Evolutionary conservation across 2,113 vertebrate genomes (phyloP), one percentile per base, ranked within the genome.

Genomic region (Lepus timidus): DNA sequence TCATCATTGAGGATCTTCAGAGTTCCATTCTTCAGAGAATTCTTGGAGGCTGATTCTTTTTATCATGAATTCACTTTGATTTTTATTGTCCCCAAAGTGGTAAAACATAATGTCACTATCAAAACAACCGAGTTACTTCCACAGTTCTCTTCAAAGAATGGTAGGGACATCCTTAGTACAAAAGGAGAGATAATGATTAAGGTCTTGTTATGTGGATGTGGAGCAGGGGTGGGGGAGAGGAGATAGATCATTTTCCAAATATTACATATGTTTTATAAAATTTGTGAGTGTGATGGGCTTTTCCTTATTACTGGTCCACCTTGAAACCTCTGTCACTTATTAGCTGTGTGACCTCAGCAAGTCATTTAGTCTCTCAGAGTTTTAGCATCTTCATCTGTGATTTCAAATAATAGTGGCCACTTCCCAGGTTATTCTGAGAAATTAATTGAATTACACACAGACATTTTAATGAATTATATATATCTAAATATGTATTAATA

Each of bases 21-120:
- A 62, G 62, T 75, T 44, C 29, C 11, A 23, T 52, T 88, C n/a
- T 31, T 67, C 3, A 20, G 7, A 64, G 93, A 71, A 81, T 80
- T n/a, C 52, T 91, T 74, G 79, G 52, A 79, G 52, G 14, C 8
- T 88, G 36, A 62, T 83, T 92, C n/a, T 91, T 96, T 88, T 65
- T 36, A 87, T 3, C 79, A n/a, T 80, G 52, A 90, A 76, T 83
- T 83, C 65, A 88, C 23, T 86, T 95, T 94, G 79, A 20, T 90
- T 91, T 93, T 94, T 78, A 92, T 88, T 88, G 71, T 55, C 7
- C 67, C 20, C 65, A 55, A 33, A 84, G 79, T 75, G 78, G 22
- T 87, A 96, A 96, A 86, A 39, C 70, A 83, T 31, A n/a, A 71
- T 65, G 71, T 85, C 44, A 75, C 36, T 93, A 82, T 79, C 14